Percentiles rank a stretch among this genome's conserved stretches.
These are phyloP conservation scores for Priapulus caudatus DNA, from an alignment of 2,888 invertebrate genomes.

Conservation along the genomic window DNA sequence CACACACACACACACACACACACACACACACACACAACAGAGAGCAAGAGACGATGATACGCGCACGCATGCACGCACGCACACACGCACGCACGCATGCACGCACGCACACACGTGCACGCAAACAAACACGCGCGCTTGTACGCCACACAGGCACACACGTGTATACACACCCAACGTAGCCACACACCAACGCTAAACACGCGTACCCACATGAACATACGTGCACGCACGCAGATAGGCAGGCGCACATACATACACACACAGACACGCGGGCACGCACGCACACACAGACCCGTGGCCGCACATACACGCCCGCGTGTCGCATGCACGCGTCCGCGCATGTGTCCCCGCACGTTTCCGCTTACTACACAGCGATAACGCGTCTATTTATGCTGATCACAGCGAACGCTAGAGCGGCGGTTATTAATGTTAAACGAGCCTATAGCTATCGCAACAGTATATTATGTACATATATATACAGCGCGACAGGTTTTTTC, in stretches of 20 bases:
- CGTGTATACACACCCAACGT: constrained; percentile 12
- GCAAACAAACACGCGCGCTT: constrained; percentile 12
- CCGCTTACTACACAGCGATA: too few species aligned
- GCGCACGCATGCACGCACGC: constrained; percentile 13
- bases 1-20: too few species aligned
- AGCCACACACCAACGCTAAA: constrained; percentile 13
- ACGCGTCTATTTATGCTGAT: too few species aligned
- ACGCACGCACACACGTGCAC: constrained; percentile 13
- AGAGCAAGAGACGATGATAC: too few species aligned
- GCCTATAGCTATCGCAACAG: too few species aligned
- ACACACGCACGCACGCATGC: constrained; percentile 13
- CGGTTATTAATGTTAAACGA: too few species aligned
- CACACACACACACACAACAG: too few species aligned
- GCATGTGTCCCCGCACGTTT: constrained; percentile 10
- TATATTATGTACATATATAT: too few species aligned
- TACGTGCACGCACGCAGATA: constrained; percentile 14
- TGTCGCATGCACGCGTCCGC: constrained; percentile 14
- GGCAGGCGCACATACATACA: constrained; percentile 12
- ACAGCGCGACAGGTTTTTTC: too few species aligned
- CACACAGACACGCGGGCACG: constrained; percentile 13
- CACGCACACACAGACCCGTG: constrained; percentile 12
- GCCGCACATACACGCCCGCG: constrained; percentile 13
- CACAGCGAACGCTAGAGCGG: too few species aligned
- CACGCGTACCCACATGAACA: constrained; percentile 12
- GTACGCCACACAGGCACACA: constrained; percentile 13